Evolutionary conservation across 2,113 vertebrate genomes (phyloP).

Genomic region (human): GRCh38 chr2:118631001-118631500

Average conservation of each 20-base stretch:
- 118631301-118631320: not conserved
- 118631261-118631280: not conserved
- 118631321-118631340: not conserved
- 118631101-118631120: too few relatives aligned
- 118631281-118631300: not conserved
- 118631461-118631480: not conserved
- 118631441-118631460: not conserved
- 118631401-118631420: not conserved
- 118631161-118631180: too few relatives aligned
- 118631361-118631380: not conserved
- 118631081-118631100: too few relatives aligned
- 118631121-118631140: too few relatives aligned
- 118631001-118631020: not conserved
- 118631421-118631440: not conserved
- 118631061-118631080: too few relatives aligned
- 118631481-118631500: not conserved
- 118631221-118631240: not conserved
- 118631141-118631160: too few relatives aligned
- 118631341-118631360: fast-evolving
- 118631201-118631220: not conserved
- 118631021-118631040: not conserved
- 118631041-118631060: not conserved
- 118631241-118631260: not conserved
- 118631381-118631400: not conserved
- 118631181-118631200: not conserved